phyloP scores from a whole-genome alignment of 2,888 invertebrate genomes.

The Acrobasis consociella region DNA sequence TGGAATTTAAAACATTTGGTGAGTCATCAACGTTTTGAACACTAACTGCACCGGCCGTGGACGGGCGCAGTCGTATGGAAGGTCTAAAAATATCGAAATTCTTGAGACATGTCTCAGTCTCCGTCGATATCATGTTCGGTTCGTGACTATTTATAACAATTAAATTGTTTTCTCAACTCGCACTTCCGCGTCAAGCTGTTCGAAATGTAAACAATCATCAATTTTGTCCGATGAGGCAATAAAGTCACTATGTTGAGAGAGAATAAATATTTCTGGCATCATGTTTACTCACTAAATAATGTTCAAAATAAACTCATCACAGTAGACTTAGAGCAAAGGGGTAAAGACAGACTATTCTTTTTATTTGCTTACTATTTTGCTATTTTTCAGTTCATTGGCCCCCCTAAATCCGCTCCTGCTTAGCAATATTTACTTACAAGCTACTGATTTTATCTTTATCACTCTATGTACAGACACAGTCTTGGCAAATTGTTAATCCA shows the following conservation, averaged over 20 bases:
- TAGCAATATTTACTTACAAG: too few relatives aligned
- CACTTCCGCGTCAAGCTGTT: conserved; percentile 39
- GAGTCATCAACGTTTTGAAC: conserved; percentile 72
- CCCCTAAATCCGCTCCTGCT: too few relatives aligned
- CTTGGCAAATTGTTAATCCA: too few relatives aligned
- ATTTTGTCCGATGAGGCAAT: conserved; percentile 1
- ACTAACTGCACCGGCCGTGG: conserved; percentile 41
- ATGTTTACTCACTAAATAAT: neutral
- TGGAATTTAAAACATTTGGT: conserved; percentile 80
- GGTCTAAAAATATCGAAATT: conserved; percentile 44
- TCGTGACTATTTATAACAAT: conserved; percentile 48
- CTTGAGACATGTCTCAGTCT: conserved; percentile 39
- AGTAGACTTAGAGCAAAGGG: too few relatives aligned
- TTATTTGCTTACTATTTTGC: too few relatives aligned
- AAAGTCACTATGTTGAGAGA: neutral
- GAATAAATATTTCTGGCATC: neutral
- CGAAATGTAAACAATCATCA: conserved; percentile 39
- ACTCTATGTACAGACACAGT: too few relatives aligned
- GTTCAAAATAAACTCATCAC: too few relatives aligned
- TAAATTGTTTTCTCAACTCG: conserved; percentile 23
- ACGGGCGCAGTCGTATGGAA: conserved; percentile 34
- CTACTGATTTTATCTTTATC: too few relatives aligned
- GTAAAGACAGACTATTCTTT: too few relatives aligned
- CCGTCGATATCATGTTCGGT: conserved; percentile 38
- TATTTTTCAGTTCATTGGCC: too few relatives aligned